Conservation (phyloP, 2,888 invertebrate genomes). For the Maniola hyperantus region DNA sequence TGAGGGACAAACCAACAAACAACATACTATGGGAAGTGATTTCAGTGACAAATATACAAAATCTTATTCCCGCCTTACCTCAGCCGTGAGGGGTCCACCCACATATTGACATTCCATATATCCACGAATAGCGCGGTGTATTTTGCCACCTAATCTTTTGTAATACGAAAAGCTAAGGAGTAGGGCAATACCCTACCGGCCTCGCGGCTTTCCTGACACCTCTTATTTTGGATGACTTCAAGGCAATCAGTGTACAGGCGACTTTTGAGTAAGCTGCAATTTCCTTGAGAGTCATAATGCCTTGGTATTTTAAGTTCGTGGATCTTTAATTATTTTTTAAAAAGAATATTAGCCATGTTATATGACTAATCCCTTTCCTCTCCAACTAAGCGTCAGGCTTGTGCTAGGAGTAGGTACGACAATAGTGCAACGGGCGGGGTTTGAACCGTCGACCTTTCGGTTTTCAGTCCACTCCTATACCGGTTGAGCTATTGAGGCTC, state of each 20-base stretch:
- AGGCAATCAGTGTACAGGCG: neutral
- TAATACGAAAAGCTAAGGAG: conserved; percentile 7
- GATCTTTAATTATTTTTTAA: no score
- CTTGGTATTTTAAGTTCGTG: neutral
- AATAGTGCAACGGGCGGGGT: no score
- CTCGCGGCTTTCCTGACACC: conserved; percentile 1
- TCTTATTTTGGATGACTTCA: conserved; percentile 12
- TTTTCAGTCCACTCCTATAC: no score
- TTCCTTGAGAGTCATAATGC: conserved; percentile 1
- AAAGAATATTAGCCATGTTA: no score
- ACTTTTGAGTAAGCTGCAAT: neutral
- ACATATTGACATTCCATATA: neutral
- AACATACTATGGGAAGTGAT: no score
- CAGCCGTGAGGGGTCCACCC: conserved; percentile 1
- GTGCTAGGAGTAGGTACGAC: no score
- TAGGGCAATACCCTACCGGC: conserved; percentile 9
- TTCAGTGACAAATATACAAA: neutral
- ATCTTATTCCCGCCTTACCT: neutral
- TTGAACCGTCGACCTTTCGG: no score
- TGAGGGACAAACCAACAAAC: no score
- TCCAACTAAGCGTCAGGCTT: no score
- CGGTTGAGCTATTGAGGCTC: no score
- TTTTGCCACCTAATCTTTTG: conserved; percentile 4
- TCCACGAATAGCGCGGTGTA: neutral
- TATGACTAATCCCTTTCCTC: no score